phyloP scores from a whole-genome alignment of 2,797 vertebrate genomes.

The Poeciliopsis gracilis region DNA sequence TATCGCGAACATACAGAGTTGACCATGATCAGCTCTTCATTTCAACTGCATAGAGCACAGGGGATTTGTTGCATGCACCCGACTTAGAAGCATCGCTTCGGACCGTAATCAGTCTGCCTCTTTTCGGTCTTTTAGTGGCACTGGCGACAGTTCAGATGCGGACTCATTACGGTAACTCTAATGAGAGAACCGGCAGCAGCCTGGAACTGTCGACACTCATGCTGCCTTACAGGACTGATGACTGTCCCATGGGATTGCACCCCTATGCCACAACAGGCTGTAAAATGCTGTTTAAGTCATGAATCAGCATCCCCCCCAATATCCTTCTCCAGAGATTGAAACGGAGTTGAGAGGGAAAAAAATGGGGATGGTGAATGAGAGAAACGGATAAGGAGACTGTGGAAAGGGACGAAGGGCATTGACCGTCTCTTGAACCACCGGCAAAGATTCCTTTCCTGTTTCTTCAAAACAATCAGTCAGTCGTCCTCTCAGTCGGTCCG shows the following conservation, averaged over 20 bases:
- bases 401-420: constrained; percentile 13
- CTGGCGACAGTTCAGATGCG: constrained; percentile 47
- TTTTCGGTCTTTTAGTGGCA: constrained; percentile 13
- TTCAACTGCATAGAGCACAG: background rate
- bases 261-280: constrained; percentile 41
- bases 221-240: constrained; percentile 59
- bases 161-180: constrained; percentile 61
- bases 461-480: constrained; percentile 50
- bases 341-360: background rate
- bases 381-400: constrained; percentile 28
- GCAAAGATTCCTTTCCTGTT: constrained; percentile 35
- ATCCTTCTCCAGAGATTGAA: background rate
- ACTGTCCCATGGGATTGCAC: constrained; percentile 41
- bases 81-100: background rate
- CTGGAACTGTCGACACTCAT: constrained; percentile 60
- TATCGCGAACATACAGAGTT: constrained; percentile 6
- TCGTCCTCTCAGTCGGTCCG: constrained; percentile 30
- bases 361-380: background rate
- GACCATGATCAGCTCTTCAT: constrained; percentile 8
- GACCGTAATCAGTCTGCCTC: constrained; percentile 31
- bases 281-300: constrained; percentile 53
- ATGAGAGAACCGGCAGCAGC: constrained; percentile 58
- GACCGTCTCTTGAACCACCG: constrained; percentile 14
- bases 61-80: constrained; percentile 11
- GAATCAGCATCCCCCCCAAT: constrained; percentile 36